Conservation (phyloP, 1,140 invertebrate genomes). For the Pseudomyrmex flavicornis region DNA sequence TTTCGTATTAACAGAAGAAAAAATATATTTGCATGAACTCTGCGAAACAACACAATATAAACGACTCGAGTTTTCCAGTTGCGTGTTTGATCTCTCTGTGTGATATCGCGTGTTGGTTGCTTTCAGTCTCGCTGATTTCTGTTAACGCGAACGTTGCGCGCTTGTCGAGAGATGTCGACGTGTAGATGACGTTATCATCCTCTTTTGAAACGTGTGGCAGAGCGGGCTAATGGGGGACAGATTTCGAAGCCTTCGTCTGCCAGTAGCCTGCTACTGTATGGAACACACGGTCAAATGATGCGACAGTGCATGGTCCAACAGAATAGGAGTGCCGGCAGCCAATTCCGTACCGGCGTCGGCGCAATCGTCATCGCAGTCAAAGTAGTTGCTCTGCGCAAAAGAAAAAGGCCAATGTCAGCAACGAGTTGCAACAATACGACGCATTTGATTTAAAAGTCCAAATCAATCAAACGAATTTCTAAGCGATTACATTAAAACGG, state of each 20-base stretch:
- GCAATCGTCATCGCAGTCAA: conserved; percentile 85
- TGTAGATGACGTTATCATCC: conserved; percentile 24
- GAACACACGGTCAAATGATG: conserved; percentile 84
- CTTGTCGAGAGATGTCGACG: conserved; percentile 36
- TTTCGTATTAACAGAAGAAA: neutral
- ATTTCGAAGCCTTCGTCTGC: conserved; percentile 49
- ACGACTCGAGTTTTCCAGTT: conserved; percentile 22
- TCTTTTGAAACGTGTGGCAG: conserved; percentile 49
- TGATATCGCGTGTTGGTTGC: conserved; percentile 19
- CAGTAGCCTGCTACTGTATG: conserved; percentile 82
- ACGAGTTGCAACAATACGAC: neutral
- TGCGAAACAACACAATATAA: conserved; percentile 21
- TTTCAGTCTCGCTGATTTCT: conserved; percentile 38
- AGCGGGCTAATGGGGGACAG: conserved; percentile 19
- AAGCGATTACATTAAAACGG: neutral
- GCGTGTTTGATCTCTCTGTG: conserved; percentile 8
- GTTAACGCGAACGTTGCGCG: conserved; percentile 29
- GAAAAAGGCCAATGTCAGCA: conserved; percentile 10
- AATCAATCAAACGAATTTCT: neutral
- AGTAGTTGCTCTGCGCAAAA: conserved; percentile 84
- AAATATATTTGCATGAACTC: conserved; percentile 22
- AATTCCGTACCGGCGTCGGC: conserved; percentile 84
- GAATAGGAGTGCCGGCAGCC: conserved; percentile 85
- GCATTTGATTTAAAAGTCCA: neutral
- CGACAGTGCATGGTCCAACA: conserved; percentile 85